phyloP scores from a whole-genome alignment of 1,140 invertebrate species.

The Thaumetopoea pityocampa region DNA sequence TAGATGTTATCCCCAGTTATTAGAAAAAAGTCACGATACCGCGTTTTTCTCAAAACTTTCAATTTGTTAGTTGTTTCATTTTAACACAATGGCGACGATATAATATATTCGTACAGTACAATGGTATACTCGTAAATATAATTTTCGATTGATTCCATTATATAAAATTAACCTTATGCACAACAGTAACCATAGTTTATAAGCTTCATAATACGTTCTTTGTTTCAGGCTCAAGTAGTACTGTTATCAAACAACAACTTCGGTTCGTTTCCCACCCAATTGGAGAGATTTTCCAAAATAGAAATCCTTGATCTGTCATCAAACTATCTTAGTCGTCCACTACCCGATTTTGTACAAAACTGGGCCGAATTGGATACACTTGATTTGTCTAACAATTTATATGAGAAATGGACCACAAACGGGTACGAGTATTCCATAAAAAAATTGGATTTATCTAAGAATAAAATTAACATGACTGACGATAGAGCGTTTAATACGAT shows the following conservation, averaged over 20 bases:
- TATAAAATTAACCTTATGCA: too few species aligned
- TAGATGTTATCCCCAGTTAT: too few species aligned
- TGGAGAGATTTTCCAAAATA: conserved; percentile 68
- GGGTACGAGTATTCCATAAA: conserved; percentile 49
- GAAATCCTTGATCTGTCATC: conserved; percentile 75
- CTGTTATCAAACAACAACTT: conserved; percentile 76
- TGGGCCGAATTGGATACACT: conserved; percentile 66
- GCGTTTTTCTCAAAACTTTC: too few species aligned
- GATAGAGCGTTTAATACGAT: conserved; percentile 44
- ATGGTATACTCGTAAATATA: too few species aligned
- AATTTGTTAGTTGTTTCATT: too few species aligned
- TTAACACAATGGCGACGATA: too few species aligned
- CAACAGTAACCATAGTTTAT: too few species aligned
- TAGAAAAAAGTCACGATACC: too few species aligned
- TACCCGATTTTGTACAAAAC: conserved; percentile 51
- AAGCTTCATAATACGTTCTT: too few species aligned
- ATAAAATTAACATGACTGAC: conserved; percentile 62
- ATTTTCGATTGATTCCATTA: too few species aligned
- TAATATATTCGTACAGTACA: too few species aligned
- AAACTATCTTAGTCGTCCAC: conserved; percentile 70
- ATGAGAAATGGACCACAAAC: conserved; percentile 72
- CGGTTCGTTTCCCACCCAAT: conserved; percentile 65
- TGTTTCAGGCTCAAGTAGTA: conserved; percentile 69
- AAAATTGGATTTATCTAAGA: conserved; percentile 71
- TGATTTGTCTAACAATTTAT: conserved; percentile 76